A percentile compares a stretch with the other conserved stretches of the same genome.
Evolutionary conservation across 2,113 vertebrate genomes (phyloP).

Genomic region (Herpailurus yagouaroundi): DNA sequence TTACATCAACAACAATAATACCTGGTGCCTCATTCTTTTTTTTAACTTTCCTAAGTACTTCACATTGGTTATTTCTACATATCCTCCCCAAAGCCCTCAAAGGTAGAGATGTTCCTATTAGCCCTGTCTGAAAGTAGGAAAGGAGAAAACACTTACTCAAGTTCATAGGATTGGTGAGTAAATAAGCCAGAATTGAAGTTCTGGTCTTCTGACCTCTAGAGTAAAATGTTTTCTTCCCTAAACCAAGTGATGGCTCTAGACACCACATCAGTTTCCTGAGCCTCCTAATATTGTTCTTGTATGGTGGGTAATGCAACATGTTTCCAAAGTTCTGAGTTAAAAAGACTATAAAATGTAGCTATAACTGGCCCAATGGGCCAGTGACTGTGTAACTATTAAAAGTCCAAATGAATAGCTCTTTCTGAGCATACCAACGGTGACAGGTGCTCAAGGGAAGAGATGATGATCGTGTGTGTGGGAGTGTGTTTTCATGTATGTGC

Average conservation of each 20-base stretch:
- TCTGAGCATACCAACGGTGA: background rate
- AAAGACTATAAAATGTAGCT: background rate
- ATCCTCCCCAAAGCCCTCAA: background rate
- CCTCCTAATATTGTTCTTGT: background rate
- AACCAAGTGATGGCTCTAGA: background rate
- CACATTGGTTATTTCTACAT: background rate
- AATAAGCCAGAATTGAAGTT: background rate
- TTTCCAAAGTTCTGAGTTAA: background rate
- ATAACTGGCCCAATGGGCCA: background rate
- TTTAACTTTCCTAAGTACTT: constrained; percentile 19
- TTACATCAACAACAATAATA: background rate
- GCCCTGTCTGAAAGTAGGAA: background rate
- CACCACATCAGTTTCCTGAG: background rate
- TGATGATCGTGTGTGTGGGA: background rate
- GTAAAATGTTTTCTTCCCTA: background rate
- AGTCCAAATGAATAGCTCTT: background rate
- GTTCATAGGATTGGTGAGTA: background rate
- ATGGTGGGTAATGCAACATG: background rate
- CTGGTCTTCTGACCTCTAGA: background rate
- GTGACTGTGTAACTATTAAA: background rate
- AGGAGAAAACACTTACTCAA: background rate
- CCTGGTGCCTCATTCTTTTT: background rate
- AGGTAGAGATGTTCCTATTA: background rate
- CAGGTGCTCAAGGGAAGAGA: background rate
- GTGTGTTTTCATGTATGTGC: background rate